A percentile compares a stretch with the other conserved stretches of the same genome.
These are phyloP conservation scores for Clarias macrocephalus DNA, from an alignment of 2,113 vertebrate genomes.

Conservation along the genomic window DNA sequence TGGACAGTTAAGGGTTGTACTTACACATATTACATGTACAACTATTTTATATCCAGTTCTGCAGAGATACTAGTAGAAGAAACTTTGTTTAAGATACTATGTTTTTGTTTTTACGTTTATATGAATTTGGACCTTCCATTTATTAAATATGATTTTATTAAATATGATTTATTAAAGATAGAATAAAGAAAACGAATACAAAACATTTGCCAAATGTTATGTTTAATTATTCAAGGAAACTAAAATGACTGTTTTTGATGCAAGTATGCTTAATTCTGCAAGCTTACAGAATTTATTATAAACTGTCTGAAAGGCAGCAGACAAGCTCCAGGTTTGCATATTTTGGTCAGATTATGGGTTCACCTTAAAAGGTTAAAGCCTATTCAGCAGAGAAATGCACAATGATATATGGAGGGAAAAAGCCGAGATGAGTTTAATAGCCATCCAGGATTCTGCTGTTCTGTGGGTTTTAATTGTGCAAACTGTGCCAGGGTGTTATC, in stretches of 20 bases:
- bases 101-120: not conserved
- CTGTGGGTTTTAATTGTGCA: conserved; percentile 46
- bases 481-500: conserved; percentile 26
- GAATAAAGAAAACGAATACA: not conserved
- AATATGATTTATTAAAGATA: not conserved
- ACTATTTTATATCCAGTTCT: not conserved
- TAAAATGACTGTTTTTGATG: not conserved
- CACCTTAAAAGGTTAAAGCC: conserved; percentile 32
- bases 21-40: too few relatives aligned
- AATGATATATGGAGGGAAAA: conserved; percentile 6
- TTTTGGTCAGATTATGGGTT: not conserved
- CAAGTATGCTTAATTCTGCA: not conserved
- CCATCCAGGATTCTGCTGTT: conserved; percentile 40
- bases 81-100: too few relatives aligned
- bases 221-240: not conserved
- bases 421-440: not conserved
- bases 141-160: too few relatives aligned
- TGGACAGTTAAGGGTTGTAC: too few relatives aligned
- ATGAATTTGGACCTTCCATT: not conserved
- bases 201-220: not conserved
- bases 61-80: not conserved
- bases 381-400: conserved; percentile 25
- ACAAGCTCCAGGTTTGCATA: not conserved
- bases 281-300: not conserved
- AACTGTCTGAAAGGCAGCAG: not conserved